A percentile compares a stretch with the other conserved stretches of the same genome.
These are phyloP conservation scores for Plotosus lineatus DNA, from an alignment of 2,113 vertebrate species.

Conservation along the genomic window DNA sequence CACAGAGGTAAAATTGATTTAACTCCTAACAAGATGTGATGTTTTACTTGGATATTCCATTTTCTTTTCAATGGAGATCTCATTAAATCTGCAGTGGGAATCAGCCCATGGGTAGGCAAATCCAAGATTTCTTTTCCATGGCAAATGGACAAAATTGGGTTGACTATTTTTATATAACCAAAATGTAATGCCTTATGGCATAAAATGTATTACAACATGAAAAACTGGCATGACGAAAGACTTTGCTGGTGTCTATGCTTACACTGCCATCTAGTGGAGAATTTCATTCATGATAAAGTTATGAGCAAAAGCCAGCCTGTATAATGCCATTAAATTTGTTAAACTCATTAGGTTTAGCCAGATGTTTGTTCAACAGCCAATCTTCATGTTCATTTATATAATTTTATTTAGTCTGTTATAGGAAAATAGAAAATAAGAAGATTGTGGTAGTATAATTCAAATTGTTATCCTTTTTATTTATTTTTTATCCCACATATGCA, in stretches of 20 bases:
- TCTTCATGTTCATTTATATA: not conserved
- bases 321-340: no score
- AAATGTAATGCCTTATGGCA: not conserved
- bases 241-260: not conserved
- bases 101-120: not conserved
- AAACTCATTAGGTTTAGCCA: not conserved
- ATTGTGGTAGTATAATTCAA: not conserved
- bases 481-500: not conserved
- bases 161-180: not conserved
- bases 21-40: constrained; percentile 33
- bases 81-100: not conserved
- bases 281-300: not conserved
- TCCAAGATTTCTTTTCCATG: not conserved
- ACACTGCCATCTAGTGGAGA: constrained; percentile 48
- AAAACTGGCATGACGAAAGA: not conserved
- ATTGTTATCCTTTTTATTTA: not conserved
- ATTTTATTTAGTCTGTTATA: not conserved
- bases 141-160: not conserved
- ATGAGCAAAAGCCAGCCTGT: not conserved
- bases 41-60: constrained; percentile 7
- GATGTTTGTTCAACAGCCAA: not conserved
- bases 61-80: not conserved
- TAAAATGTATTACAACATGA: not conserved
- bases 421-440: not conserved
- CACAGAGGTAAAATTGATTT: constrained; percentile 63